phyloP scores from a whole-genome alignment of 1,140 invertebrate genomes.

The Eumaeus atala region DNA sequence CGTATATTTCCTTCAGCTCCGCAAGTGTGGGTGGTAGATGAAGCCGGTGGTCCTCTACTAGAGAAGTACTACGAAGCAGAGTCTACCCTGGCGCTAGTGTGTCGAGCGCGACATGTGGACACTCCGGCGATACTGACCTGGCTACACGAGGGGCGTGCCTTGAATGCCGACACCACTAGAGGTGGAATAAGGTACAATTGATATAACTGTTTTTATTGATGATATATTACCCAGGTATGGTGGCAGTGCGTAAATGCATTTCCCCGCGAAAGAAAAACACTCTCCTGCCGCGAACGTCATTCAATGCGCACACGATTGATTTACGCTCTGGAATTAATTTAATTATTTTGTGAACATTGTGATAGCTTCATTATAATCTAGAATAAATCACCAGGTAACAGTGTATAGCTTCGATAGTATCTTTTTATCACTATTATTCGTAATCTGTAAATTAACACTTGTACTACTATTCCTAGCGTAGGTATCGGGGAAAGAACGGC shows the following conservation, averaged over 20 bases:
- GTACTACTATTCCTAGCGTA: not conserved
- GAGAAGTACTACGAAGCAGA: conserved; percentile 87
- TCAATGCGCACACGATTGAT: not conserved
- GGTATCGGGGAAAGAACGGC: not conserved
- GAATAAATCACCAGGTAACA: conserved; percentile 1
- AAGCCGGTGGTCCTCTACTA: conserved; percentile 78
- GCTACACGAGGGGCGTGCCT: conserved; percentile 80
- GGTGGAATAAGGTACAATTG: conserved; percentile 86
- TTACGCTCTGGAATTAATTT: not conserved
- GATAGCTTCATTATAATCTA: not conserved
- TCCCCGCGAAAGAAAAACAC: no score
- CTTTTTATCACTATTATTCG: not conserved
- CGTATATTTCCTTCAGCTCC: conserved; percentile 77
- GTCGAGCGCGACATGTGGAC: conserved; percentile 81
- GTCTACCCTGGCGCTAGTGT: conserved; percentile 83
- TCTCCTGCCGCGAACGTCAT: not conserved
- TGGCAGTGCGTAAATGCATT: no score
- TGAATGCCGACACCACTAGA: conserved; percentile 83
- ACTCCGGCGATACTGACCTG: conserved; percentile 80
- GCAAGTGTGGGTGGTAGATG: conserved; percentile 84
- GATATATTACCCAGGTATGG: no score
- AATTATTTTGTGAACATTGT: not conserved
- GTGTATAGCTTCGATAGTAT: not conserved
- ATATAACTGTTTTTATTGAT: no score
- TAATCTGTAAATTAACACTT: not conserved